Percentiles rank a stretch among this genome's conserved stretches.
These are phyloP conservation scores for Plecotus auritus DNA, from an alignment of 2,113 vertebrate genomes.

Conservation along the genomic window DNA sequence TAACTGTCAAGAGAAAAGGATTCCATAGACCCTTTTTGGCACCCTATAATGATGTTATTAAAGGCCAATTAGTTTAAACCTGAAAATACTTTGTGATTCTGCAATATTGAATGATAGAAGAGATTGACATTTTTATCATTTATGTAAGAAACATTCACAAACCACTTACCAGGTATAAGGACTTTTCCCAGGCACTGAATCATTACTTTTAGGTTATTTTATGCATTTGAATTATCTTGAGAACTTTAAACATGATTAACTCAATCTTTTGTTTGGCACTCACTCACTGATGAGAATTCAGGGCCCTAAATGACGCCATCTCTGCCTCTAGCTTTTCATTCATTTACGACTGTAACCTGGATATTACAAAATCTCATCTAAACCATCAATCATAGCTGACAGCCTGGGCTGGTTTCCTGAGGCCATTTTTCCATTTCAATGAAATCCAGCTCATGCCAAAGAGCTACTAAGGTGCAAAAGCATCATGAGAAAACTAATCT, in stretches of 20 bases:
- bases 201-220: not conserved
- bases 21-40: not conserved
- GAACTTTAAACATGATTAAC: conserved; percentile 22
- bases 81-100: not conserved
- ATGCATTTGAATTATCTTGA: conserved; percentile 26
- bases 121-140: not conserved
- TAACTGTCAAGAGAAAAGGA: not conserved
- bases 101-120: not conserved
- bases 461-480: not conserved
- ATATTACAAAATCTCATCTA: conserved; percentile 17
- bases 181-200: not conserved
- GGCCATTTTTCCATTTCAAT: not conserved
- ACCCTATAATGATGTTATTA: not conserved
- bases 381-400: conserved; percentile 42
- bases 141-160: not conserved
- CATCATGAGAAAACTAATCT: not conserved
- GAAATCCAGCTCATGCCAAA: not conserved
- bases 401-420: not conserved
- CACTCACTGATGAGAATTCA: conserved; percentile 40
- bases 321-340: not conserved
- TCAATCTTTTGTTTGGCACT: conserved; percentile 27
- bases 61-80: not conserved
- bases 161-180: not conserved
- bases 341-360: conserved; percentile 29
- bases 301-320: conserved; percentile 23